Percentiles rank a stretch among this genome's conserved stretches.
phyloP scores from a whole-genome alignment of 2,113 vertebrate genomes.

The Tachysurus fulvidraco region DNA sequence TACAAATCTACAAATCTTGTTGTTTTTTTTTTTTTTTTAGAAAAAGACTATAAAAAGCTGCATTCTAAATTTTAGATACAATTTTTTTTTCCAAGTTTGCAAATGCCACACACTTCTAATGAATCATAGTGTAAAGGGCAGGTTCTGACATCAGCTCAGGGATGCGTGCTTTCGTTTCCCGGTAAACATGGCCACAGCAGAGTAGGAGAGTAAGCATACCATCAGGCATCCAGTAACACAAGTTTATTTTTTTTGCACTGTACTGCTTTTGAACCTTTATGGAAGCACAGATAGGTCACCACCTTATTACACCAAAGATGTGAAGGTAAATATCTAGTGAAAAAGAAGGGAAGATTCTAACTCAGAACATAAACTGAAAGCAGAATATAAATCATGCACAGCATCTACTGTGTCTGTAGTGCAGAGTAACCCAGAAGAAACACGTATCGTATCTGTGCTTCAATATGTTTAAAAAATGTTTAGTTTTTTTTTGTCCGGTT shows the following conservation, averaged over 20 bases:
- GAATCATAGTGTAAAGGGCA: conserved; percentile 5
- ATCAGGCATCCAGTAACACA: not conserved
- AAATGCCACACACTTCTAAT: conserved; percentile 13
- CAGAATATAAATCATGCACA: not conserved
- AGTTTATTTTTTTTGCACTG: not conserved
- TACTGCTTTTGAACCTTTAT: not conserved
- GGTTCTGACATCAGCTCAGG: not conserved
- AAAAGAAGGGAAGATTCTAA: not conserved
- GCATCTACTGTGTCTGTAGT: not conserved
- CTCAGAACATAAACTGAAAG: not conserved
- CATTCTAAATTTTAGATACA: not conserved
- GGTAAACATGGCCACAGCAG: too few relatives aligned
- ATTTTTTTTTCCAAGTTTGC: not conserved
- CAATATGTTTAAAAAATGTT: not conserved
- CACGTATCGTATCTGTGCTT: not conserved
- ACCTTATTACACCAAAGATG: not conserved
- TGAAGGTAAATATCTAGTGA: not conserved
- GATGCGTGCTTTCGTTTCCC: not conserved
- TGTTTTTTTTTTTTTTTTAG: not conserved
- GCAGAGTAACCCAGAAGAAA: not conserved
- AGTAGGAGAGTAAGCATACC: conserved; percentile 8
- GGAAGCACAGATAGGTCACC: not conserved
- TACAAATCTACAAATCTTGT: not conserved
- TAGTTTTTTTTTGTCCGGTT: conserved; percentile 10
- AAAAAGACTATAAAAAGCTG: not conserved